Evolutionary conservation across 2,888 invertebrate genomes (phyloP), one percentile per base, ranked within the genome.

Genomic region (Malthinus seriepunctatus): DNA sequence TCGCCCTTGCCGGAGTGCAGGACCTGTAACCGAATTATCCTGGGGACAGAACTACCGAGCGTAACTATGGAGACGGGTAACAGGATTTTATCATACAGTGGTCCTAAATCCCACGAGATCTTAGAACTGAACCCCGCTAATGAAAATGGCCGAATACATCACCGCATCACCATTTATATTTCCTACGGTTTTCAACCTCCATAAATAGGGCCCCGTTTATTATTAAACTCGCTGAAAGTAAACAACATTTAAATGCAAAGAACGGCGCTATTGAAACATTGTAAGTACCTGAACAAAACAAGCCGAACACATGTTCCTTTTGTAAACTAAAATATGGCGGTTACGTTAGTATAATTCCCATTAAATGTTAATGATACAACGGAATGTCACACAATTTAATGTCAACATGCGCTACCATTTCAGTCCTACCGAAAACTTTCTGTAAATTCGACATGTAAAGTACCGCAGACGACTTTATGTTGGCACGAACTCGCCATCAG

Each of bases 331-430:
- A 70, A 74, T 75, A 75, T 71, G 71, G 70, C 70, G 66, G 65
- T 58, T 60, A 66, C 63, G 64, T 67, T 64, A 67, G 68, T 71
- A 76, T 76, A 76, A 77, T 73, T 77, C 75, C 74, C 76, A 76
- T 77, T 76, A 77, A 76, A 78, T 77, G 77, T 76, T 78, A 78
- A 77, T 76, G 76, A 73, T 74, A 73, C 76, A 70, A 73, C 69
- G 74, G 75, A 75, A 75, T 76, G 74, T 74, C 73, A 74, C 75
- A 75, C 76, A 75, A 75, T 73, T 77, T 75, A 73, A 76, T 73
- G 75, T 74, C 71, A 73, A 75, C 73, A 73, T 69, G 72, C 69
- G 66, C 70, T 70, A 71, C 72, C 69, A 71, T 71, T 72, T 71
- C 72, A 67, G 66, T 63, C 68, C 68, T 70, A 69, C 73, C 71